Evolutionary conservation across 2,113 vertebrate genomes (phyloP), one percentile per base, ranked within the genome.

Genomic region (Trematomus loennbergii): DNA sequence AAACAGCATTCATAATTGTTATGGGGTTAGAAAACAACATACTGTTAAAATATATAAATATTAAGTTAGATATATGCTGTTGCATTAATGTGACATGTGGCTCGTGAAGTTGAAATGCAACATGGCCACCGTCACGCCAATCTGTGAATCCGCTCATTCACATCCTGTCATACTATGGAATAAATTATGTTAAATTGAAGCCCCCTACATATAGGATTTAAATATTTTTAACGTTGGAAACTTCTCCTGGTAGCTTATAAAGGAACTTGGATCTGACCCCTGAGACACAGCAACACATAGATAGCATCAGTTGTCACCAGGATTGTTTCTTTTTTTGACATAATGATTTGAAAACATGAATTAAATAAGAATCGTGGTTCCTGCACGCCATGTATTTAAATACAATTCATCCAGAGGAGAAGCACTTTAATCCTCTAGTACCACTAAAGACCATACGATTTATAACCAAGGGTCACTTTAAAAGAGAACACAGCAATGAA

Each of bases 101-200:
- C 74, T 60, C 0, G 0, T 36, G 18, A 49, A 15, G 29, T 43
- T 36, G 52, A 55, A 17, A 50, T 57, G 18, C 40, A 71, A 55
- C 43, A 18, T 13, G 25, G 25, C 62, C 20, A 18, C 22, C 1
- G 25, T 67, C 40, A 61, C 16, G 1, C 49, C 58, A 36, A 13
- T 43, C 29, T 29, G 53, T 25, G 43, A 58, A 22, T 68, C 15
- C 10, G 1, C 59, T 78, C 66, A 18, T 55, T 57, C 12, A 20
- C 36, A 61, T 55, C 25, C 22, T 61, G 36, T 72, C 68, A 49
- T 9, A 15, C 77, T 72, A 50, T 79, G 29, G 45, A 59, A 59
- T 72, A 17, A 61, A 61, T 60, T 53, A 46, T 8, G 5, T 9
- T 9, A 52, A 22, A 18, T 62, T 53, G 22, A 52, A 50, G 3